These are phyloP conservation scores for Ophion ellenae DNA, from an alignment of 2,888 invertebrate genomes.

Conservation along the genomic window DNA sequence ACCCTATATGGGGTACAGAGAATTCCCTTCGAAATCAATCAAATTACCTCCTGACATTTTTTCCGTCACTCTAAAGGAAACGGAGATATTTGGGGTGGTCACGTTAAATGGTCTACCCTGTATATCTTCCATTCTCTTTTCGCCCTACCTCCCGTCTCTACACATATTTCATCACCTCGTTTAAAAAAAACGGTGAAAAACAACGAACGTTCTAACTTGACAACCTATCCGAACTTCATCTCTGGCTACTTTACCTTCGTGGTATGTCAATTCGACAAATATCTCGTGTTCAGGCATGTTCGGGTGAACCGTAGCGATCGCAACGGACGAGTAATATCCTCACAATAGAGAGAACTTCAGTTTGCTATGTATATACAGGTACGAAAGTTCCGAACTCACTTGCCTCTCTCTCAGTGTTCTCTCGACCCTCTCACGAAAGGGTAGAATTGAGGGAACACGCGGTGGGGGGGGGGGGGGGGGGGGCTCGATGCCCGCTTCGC, in stretches of 20 bases:
- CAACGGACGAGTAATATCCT: constrained; percentile 41
- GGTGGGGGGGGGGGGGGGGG: constrained; percentile 2
- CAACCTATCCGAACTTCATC: background rate
- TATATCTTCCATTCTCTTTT: background rate
- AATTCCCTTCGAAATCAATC: too few species aligned
- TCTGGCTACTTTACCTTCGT: background rate
- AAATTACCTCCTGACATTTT: too few species aligned
- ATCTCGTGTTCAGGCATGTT: constrained; percentile 28
- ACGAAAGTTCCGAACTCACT: constrained; percentile 46
- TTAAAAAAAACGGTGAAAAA: background rate
- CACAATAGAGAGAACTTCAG: constrained; percentile 34
- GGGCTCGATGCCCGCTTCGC: constrained; percentile 70
- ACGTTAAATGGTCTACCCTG: too few species aligned
- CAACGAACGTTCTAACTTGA: background rate
- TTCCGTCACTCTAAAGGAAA: too few species aligned
- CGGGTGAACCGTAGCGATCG: constrained; percentile 11
- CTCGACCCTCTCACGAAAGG: constrained; percentile 52
- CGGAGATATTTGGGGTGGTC: too few species aligned
- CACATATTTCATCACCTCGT: background rate
- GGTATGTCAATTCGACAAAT: constrained; percentile 5
- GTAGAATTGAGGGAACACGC: constrained; percentile 72
- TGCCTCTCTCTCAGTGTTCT: constrained; percentile 42
- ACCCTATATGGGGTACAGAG: too few species aligned
- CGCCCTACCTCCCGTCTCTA: background rate
- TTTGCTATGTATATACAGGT: constrained; percentile 6